Evolutionary conservation across 2,797 vertebrate genomes (phyloP).

Genomic region (Sphenodon punctatus): DNA sequence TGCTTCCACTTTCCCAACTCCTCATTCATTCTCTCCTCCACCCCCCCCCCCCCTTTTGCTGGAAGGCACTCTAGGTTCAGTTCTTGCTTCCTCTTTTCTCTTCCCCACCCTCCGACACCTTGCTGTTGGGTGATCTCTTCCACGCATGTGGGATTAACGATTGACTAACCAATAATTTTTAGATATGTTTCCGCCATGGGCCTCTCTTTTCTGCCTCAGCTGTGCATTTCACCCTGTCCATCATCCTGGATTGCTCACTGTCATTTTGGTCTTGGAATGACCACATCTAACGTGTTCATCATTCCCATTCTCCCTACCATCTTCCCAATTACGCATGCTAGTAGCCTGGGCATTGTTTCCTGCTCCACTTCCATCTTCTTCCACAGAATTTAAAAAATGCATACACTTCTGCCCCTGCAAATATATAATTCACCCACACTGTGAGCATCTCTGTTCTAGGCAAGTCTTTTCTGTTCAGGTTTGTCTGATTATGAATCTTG

Average conservation of each 20-base stretch:
- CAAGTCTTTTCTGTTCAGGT: not conserved
- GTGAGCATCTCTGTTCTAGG: not conserved
- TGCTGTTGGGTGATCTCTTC: not conserved
- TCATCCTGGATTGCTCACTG: not conserved
- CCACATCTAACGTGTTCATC: not conserved
- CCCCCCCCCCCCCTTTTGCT: not conserved
- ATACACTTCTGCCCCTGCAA: not conserved
- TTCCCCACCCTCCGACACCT: not conserved
- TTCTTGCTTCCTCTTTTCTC: not conserved
- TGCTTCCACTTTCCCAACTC: not conserved
- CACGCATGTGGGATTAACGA: not conserved
- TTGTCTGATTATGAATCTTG: not conserved
- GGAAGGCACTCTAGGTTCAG: not conserved
- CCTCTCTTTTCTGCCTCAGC: not conserved
- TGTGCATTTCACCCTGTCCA: not conserved
- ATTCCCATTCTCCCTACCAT: not conserved
- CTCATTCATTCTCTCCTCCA: not conserved
- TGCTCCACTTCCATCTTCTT: not conserved
- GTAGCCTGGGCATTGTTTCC: not conserved
- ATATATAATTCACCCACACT: not conserved
- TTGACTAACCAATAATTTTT: not conserved
- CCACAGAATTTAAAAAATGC: not conserved
- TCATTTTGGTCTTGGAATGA: not conserved
- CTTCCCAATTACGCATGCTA: not conserved
- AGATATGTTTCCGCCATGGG: not conserved